Conservation (phyloP, 30 jellyfish, hydroid and myxozoan genomes). For the Hydra vulgaris region DNA sequence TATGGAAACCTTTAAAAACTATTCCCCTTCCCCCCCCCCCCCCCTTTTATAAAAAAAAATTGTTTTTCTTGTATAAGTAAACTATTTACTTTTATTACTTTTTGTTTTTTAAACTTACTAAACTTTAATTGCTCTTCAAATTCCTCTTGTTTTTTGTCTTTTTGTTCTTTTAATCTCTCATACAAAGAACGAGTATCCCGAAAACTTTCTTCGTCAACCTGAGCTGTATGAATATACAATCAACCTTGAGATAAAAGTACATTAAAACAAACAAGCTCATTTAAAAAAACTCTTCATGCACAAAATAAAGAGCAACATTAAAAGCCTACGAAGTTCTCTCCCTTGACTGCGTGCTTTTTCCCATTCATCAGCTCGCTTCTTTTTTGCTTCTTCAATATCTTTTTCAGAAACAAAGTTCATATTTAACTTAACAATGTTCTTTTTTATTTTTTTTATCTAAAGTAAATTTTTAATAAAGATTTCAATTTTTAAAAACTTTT, state of each 20-base stretch:
- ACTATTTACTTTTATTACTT: too few species aligned
- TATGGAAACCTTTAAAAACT: too few species aligned
- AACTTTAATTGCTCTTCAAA: slow-evolving; percentile 79
- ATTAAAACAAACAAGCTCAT: too few species aligned
- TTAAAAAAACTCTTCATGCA: neutral
- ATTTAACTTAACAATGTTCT: too few species aligned
- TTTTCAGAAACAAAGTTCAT: slow-evolving; percentile 61
- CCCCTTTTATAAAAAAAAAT: too few species aligned
- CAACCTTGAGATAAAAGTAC: neutral
- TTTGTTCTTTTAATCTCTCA: slow-evolving; percentile 81
- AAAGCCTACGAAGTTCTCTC: slow-evolving; percentile 57
- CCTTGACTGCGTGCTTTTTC: slow-evolving; percentile 72
- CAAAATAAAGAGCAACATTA: too few species aligned
- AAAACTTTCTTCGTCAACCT: slow-evolving; percentile 34
- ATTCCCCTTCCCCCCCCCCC: too few species aligned
- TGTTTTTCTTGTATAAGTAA: too few species aligned
- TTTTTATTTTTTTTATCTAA: too few species aligned
- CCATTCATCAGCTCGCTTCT: slow-evolving; percentile 91
- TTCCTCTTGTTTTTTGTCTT: slow-evolving; percentile 80
- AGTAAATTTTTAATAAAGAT: too few species aligned
- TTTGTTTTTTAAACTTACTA: slow-evolving; percentile 63
- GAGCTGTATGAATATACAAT: neutral
- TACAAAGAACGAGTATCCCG: slow-evolving; percentile 67
- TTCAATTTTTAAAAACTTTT: too few species aligned
- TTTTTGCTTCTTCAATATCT: slow-evolving; percentile 81